These are phyloP conservation scores for Emydura subglobosa DNA, from an alignment of 2,113 vertebrate genomes.

Conservation along the genomic window DNA sequence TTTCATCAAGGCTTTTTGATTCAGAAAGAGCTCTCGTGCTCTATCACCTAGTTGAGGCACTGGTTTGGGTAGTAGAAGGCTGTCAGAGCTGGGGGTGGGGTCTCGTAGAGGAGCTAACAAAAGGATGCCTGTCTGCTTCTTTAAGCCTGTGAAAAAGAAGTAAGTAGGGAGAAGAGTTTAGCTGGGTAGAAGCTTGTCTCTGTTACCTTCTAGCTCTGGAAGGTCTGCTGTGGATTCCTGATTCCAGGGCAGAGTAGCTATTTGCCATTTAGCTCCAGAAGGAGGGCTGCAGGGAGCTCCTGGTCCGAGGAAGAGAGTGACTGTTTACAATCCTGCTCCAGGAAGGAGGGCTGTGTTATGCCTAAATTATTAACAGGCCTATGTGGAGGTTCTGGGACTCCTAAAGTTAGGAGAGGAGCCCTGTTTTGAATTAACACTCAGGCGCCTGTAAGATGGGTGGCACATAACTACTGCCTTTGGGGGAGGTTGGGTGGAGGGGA, in stretches of 20 bases:
- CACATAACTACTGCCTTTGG: too few species aligned
- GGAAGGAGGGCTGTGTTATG: not conserved
- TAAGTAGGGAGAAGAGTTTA: not conserved
- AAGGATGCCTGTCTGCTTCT: not conserved
- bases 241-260: not conserved
- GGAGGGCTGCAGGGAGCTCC: not conserved
- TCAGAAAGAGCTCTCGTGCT: too few species aligned
- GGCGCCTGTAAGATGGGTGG: not conserved
- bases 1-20: not conserved
- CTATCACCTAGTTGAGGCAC: too few species aligned
- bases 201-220: not conserved
- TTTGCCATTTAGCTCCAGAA: not conserved
- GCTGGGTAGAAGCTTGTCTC: not conserved
- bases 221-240: not conserved
- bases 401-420: not conserved
- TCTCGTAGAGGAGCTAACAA: not conserved
- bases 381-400: not conserved
- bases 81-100: not conserved
- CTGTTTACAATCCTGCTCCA: not conserved
- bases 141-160: not conserved
- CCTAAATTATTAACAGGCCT: not conserved
- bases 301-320: not conserved
- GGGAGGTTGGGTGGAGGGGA: too few species aligned
- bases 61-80: too few species aligned
- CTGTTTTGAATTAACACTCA: not conserved